phyloP scores from a whole-genome alignment of 2,797 vertebrate genomes.

The Rhincodon typus region DNA sequence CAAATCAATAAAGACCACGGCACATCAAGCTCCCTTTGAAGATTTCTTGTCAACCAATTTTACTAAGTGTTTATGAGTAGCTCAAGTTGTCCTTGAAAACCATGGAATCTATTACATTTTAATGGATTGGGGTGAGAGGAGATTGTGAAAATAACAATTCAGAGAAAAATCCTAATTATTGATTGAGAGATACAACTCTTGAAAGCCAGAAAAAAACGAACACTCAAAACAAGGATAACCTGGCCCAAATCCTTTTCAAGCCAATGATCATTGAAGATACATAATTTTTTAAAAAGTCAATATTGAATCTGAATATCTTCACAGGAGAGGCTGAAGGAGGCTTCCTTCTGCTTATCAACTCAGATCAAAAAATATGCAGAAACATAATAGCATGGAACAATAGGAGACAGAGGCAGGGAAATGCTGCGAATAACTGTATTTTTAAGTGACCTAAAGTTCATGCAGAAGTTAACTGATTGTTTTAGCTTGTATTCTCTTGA shows the following conservation, averaged over 20 bases:
- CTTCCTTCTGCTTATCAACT: background rate
- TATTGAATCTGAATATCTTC: background rate
- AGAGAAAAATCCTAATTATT: background rate
- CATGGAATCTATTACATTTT: conserved; percentile 16
- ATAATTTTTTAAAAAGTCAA: background rate
- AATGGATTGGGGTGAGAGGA: background rate
- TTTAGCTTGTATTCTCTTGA: background rate
- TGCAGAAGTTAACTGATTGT: background rate
- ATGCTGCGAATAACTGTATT: background rate
- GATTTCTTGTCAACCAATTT: conserved; percentile 23
- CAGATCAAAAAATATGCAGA: background rate
- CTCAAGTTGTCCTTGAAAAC: background rate
- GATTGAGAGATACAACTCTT: background rate
- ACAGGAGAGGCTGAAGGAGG: background rate
- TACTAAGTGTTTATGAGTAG: conserved; percentile 3
- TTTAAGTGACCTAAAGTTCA: background rate
- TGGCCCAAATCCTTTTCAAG: background rate
- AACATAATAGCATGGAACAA: background rate
- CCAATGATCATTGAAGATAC: background rate
- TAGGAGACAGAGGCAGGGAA: background rate
- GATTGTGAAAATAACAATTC: background rate
- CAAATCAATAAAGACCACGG: background rate
- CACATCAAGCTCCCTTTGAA: background rate
- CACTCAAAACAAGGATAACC: background rate
- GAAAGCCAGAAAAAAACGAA: background rate